A percentile compares a stretch with the other conserved stretches of the same genome.
phyloP scores from a whole-genome alignment of 2,888 invertebrate species.

The Anarsia innoxiella region DNA sequence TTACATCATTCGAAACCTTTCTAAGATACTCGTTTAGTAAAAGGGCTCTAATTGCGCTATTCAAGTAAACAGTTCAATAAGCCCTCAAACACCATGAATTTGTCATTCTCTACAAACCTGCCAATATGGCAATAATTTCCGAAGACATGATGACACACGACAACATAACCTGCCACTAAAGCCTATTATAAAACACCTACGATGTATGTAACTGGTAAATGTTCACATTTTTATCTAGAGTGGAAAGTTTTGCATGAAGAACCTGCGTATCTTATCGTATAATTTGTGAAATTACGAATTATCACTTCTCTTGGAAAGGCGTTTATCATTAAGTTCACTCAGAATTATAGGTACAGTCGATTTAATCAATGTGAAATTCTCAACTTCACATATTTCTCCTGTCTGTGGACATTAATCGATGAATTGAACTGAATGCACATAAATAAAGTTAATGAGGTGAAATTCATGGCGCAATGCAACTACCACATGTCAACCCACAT shows the following conservation, averaged over 20 bases:
- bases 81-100: too few relatives aligned
- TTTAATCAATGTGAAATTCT: constrained; percentile 57
- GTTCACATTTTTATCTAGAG: neutral
- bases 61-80: too few relatives aligned
- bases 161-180: too few relatives aligned
- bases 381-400: constrained; percentile 44
- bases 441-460: constrained; percentile 64
- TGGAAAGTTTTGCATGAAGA: neutral
- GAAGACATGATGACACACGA: too few relatives aligned
- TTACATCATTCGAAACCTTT: too few relatives aligned
- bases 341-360: constrained; percentile 42
- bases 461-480: constrained; percentile 45
- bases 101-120: too few relatives aligned
- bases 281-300: constrained; percentile 22
- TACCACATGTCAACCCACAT: constrained; percentile 30
- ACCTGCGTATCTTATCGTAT: too few relatives aligned
- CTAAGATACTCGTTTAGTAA: too few relatives aligned
- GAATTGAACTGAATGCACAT: constrained; percentile 50
- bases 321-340: constrained; percentile 28
- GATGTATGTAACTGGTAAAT: too few relatives aligned
- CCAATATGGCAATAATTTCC: too few relatives aligned
- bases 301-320: constrained; percentile 17
- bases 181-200: too few relatives aligned
- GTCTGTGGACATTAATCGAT: constrained; percentile 51
- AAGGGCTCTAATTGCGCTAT: too few relatives aligned